Evolutionary conservation across 92 coral and sea anemone species (phyloP).

Genomic region (Hydrozoanthus gracilis): DNA sequence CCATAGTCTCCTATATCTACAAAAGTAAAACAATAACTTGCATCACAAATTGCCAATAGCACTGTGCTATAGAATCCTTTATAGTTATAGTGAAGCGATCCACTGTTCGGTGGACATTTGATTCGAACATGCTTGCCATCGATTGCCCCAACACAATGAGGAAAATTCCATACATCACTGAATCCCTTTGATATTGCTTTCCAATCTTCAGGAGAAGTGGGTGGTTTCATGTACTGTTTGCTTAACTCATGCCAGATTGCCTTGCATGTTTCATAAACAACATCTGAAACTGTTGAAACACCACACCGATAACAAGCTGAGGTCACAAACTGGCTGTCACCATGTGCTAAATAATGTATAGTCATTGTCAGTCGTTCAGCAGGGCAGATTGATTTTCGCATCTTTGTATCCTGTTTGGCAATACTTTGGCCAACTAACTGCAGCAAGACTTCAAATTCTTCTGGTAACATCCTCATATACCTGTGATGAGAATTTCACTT

Average conservation of each 20-base stretch:
- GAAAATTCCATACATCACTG: constrained; percentile 47
- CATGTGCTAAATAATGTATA: constrained; percentile 57
- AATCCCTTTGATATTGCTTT: constrained; percentile 37
- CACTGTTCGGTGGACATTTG: constrained; percentile 39
- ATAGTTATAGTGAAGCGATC: constrained; percentile 39
- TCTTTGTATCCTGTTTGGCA: constrained; percentile 19
- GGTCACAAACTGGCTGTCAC: constrained; percentile 52
- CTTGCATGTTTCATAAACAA: constrained; percentile 8
- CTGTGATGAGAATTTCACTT: not conserved
- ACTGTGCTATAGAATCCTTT: constrained; percentile 45
- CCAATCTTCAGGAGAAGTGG: constrained; percentile 30
- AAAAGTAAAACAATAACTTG: not conserved
- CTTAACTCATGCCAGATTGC: not conserved
- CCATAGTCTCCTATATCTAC: constrained; percentile 29
- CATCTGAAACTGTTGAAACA: constrained; percentile 29
- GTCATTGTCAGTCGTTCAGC: constrained; percentile 58
- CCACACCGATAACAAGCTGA: constrained; percentile 6
- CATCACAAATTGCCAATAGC: constrained; percentile 53
- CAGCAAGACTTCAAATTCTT: constrained; percentile 33
- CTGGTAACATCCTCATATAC: constrained; percentile 48
- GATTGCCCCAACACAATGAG: constrained; percentile 44
- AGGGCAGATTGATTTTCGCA: constrained; percentile 53
- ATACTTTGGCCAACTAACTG: constrained; percentile 3
- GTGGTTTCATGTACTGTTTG: not conserved
- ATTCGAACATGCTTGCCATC: constrained; percentile 60